Percentiles rank a stretch among this genome's conserved stretches.
Conservation (phyloP, 2,113 vertebrate species). For the Tetrao urogallus region DNA sequence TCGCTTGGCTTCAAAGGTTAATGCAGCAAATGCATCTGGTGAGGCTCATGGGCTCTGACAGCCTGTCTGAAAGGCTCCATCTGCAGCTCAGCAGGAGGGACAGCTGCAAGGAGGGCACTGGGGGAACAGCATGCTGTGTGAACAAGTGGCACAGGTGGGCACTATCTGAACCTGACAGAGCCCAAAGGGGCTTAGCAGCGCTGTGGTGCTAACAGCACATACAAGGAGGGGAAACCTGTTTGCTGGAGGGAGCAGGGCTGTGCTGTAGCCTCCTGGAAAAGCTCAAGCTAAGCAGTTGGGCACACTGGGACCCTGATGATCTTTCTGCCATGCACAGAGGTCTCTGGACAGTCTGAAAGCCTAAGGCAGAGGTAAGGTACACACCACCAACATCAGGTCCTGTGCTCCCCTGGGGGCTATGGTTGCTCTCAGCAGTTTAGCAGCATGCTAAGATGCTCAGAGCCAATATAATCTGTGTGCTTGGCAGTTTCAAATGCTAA, state of each 20-base stretch:
- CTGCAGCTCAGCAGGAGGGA: accelerated
- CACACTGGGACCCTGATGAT: neutral
- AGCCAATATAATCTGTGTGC: neutral
- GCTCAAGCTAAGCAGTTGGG: neutral
- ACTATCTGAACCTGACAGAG: constrained; percentile 10
- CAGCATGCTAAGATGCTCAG: constrained; percentile 1
- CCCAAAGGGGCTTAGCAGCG: neutral
- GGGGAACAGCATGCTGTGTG: neutral
- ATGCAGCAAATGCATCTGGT: neutral
- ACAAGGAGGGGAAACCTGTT: neutral
- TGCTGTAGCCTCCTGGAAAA: neutral
- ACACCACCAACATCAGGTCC: neutral
- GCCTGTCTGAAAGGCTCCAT: neutral
- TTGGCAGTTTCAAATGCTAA: neutral
- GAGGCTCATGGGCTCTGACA: neutral
- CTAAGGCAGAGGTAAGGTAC: neutral
- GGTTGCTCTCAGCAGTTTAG: neutral
- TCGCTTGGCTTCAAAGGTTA: constrained; percentile 7
- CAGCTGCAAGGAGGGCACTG: neutral
- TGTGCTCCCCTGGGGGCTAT: neutral
- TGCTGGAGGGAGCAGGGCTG: neutral
- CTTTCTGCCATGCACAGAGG: neutral
- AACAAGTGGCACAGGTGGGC: neutral
- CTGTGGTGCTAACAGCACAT: neutral
- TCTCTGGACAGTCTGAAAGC: neutral